These are phyloP conservation scores for Chrysopa pallens DNA, from an alignment of 1,140 invertebrate genomes.

Conservation along the genomic window DNA sequence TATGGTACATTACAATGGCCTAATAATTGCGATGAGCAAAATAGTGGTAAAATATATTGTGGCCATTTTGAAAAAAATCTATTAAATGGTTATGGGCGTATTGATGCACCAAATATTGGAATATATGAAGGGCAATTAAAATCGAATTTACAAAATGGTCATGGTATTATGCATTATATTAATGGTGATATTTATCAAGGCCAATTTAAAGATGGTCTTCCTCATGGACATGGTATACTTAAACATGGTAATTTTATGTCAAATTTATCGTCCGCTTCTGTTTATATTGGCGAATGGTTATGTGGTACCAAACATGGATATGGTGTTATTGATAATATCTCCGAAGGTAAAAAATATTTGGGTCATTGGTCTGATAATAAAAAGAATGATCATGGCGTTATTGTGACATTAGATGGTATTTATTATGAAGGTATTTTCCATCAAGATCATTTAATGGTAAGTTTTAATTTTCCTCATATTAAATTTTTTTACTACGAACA, in stretches of 20 bases:
- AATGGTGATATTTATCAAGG: constrained; percentile 63
- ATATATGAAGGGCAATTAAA: constrained; percentile 72
- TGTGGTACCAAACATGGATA: constrained; percentile 61
- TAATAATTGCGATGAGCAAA: constrained; percentile 22
- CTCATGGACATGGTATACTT: constrained; percentile 67
- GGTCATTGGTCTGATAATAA: constrained; percentile 70
- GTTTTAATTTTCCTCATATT: constrained; percentile 17
- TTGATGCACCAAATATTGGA: constrained; percentile 40
- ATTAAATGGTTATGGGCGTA: constrained; percentile 53
- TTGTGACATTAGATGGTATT: constrained; percentile 74
- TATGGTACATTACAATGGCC: constrained; percentile 61
- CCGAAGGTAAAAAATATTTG: constrained; percentile 74
- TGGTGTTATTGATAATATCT: constrained; percentile 72
- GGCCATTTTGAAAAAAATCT: constrained; percentile 61
- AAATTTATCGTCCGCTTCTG: constrained; percentile 36
- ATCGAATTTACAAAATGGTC: constrained; percentile 65
- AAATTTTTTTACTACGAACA: no score
- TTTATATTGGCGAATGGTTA: constrained; percentile 76
- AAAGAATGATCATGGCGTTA: constrained; percentile 61
- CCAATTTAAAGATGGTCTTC: constrained; percentile 63
- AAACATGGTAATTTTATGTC: constrained; percentile 62
- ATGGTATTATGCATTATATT: constrained; percentile 51
- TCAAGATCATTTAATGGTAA: constrained; percentile 54
- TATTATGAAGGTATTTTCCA: constrained; percentile 78
- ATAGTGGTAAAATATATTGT: constrained; percentile 44